A percentile compares a stretch with the other conserved stretches of the same genome.
phyloP scores from a whole-genome alignment of 2,113 vertebrate species.

The Tupaia tana region DNA sequence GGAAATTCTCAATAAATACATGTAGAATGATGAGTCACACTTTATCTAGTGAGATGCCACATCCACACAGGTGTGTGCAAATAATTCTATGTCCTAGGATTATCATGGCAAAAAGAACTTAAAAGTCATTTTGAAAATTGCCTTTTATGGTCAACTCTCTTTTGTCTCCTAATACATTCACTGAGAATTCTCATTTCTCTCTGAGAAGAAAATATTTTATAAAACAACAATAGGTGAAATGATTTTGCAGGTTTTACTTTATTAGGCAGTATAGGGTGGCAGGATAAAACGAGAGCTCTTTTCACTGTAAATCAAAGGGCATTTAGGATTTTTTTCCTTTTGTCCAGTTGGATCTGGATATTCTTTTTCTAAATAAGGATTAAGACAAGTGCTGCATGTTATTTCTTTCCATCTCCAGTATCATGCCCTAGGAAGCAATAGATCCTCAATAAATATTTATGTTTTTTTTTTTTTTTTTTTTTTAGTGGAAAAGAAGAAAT shows the following conservation, averaged over 20 bases:
- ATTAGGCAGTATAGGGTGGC: neutral
- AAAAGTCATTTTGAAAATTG: neutral
- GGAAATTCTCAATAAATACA: neutral
- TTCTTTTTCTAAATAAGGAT: slow-evolving; percentile 38
- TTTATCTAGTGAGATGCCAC: neutral
- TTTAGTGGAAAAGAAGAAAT: neutral
- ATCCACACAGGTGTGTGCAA: neutral
- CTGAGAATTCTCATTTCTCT: neutral
- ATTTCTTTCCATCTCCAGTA: neutral
- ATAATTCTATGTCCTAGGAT: neutral
- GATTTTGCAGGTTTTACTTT: neutral
- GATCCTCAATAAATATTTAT: neutral
- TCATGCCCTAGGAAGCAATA: neutral
- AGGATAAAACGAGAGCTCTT: neutral
- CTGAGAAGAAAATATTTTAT: neutral
- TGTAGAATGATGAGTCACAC: neutral
- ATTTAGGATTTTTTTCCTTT: neutral
- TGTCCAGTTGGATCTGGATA: neutral
- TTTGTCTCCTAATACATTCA: neutral
- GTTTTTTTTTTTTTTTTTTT: neutral
- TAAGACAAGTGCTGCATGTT: neutral
- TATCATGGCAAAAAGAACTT: neutral
- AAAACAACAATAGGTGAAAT: neutral
- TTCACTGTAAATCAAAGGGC: neutral
- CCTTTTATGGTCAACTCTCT: neutral